These are phyloP conservation scores for Sisyra nigra DNA, from an alignment of 2,888 invertebrate species.

Conservation along the genomic window DNA sequence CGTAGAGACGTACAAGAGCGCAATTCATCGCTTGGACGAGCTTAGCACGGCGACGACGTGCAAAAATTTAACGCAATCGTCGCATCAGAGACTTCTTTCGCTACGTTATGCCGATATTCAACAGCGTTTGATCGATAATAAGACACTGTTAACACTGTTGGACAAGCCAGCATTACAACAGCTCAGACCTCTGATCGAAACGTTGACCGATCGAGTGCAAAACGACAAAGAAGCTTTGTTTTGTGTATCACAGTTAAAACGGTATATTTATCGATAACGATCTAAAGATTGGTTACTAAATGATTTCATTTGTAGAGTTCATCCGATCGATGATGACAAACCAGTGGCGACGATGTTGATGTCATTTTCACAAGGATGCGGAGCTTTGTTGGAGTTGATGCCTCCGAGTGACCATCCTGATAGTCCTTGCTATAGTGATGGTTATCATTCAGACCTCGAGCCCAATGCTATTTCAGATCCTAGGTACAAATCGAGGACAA, in stretches of 20 bases:
- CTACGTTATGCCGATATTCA: slow-evolving; percentile 76
- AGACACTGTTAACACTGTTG: slow-evolving; percentile 69
- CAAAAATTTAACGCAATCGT: slow-evolving; percentile 57
- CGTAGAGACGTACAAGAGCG: slow-evolving; percentile 73
- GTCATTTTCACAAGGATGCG: slow-evolving; percentile 59
- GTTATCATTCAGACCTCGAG: slow-evolving; percentile 73
- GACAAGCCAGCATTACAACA: slow-evolving; percentile 69
- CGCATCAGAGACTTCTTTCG: slow-evolving; percentile 77
- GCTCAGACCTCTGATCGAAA: slow-evolving; percentile 46
- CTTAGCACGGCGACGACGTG: slow-evolving; percentile 35
- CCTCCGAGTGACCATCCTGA: slow-evolving; percentile 28
- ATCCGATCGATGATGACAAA: slow-evolving; percentile 28
- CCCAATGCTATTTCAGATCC: slow-evolving; percentile 16
- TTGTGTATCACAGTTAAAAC: slow-evolving; percentile 49
- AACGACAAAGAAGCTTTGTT: slow-evolving; percentile 79
- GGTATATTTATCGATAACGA: slow-evolving; percentile 14
- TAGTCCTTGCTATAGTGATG: slow-evolving; percentile 50
- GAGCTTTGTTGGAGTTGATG: slow-evolving; percentile 64
- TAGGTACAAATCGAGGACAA: neutral
- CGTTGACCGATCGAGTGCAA: slow-evolving; percentile 66
- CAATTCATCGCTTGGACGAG: slow-evolving; percentile 72
- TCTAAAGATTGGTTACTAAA: neutral
- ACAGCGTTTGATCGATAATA: slow-evolving; percentile 80
- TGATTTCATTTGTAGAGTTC: slow-evolving; percentile 19
- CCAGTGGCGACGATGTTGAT: slow-evolving; percentile 55